Evolutionary conservation across 37 sponge, comb jelly and placozoan genomes (phyloP), one percentile per base, ranked within the genome.

Genomic region (Beroe ovata): DNA sequence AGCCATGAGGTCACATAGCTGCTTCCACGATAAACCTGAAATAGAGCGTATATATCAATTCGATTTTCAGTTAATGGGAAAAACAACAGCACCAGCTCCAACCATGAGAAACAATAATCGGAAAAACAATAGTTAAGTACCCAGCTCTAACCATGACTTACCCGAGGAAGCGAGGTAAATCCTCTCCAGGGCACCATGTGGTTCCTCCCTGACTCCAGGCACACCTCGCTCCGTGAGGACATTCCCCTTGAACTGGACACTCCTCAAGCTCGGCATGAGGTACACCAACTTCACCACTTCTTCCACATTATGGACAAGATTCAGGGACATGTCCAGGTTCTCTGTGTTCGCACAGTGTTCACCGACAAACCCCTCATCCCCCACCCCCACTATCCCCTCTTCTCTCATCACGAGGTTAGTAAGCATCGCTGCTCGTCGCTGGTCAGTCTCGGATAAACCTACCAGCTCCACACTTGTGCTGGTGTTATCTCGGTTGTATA

Each of bases 401-500:
- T 77, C 84, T 40, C 84, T 38, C 84, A 77, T 77, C 23, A 77
- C 84, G 8, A 77, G 84, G 33, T 77, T 1, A 16, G 42, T 39
- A 0, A 77, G 84, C 33, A 21, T 33, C 35, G 54, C 84, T n/a
- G 84, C 84, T 40, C 84, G 26, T 42, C 33, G 20, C 8, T 33
- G 19, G 28, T 77, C 84, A 6, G 84, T 35, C 26, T 77, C 54
- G 0, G 84, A 77, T 1, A 77, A 23, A 0, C 54, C 84, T 2
- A 77, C 84, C n/a, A 77, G 84, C 28, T 77, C 84, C 41, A 77
- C 84, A 40, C n/a, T 77, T 1, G 84, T 77, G 26, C 19, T 40
- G 54, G 54, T 21, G 42, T 39, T 42, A 25, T 77, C 84, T 2
- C 38, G 26, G 54, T 77, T 77, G 8, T 33, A 21, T 39, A 77